These are phyloP conservation scores for Nomada hirtipes DNA, from an alignment of 2,888 invertebrate species.

Conservation along the genomic window DNA sequence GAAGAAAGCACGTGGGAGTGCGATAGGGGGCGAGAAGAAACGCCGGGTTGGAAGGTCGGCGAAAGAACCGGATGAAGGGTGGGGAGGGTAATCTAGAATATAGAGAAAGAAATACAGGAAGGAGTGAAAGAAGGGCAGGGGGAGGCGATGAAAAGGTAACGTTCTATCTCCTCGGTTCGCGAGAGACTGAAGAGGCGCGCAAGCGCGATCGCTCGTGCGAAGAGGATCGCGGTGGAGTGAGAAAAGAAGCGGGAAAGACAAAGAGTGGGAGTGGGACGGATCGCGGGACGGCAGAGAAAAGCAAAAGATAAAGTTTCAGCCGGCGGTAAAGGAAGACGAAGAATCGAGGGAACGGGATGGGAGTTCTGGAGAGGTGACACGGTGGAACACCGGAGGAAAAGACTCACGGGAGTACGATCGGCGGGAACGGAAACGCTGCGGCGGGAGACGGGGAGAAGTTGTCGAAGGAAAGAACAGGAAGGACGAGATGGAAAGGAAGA, in stretches of 20 bases:
- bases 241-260: conserved; percentile 56
- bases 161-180: conserved; percentile 54
- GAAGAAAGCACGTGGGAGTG: conserved; percentile 42
- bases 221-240: conserved; percentile 42
- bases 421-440: conserved; percentile 54
- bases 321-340: conserved; percentile 28
- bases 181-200: conserved; percentile 48
- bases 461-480: conserved; percentile 11
- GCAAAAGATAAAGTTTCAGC: conserved; percentile 44
- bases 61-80: conserved; percentile 38
- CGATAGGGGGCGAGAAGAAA: conserved; percentile 45
- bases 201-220: conserved; percentile 42
- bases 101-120: conserved; percentile 12
- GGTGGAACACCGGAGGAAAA: conserved; percentile 44
- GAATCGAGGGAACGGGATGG: conserved; percentile 26
- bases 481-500: conserved; percentile 6
- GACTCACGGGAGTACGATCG: conserved; percentile 43
- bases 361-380: not conserved
- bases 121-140: conserved; percentile 19
- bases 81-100: conserved; percentile 26
- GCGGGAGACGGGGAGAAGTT: not conserved
- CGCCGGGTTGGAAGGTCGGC: conserved; percentile 55
- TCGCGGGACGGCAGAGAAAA: conserved; percentile 28
- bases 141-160: conserved; percentile 39
- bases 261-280: conserved; percentile 30